A percentile compares a stretch with the other conserved stretches of the same genome.
Evolutionary conservation across 2,797 vertebrate species (phyloP).

Genomic region (Sorex maritimensis): DNA sequence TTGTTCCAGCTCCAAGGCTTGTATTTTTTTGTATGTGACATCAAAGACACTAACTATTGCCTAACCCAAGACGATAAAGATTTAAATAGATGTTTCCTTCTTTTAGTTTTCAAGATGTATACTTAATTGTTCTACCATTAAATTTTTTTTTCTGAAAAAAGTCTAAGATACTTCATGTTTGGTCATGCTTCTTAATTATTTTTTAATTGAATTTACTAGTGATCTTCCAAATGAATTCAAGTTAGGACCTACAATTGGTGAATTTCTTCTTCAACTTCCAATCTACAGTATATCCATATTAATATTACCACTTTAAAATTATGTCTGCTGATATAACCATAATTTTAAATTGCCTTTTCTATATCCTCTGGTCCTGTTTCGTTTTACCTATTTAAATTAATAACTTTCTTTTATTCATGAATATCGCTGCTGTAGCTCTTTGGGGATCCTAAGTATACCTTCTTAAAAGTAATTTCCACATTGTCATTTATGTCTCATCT

Average conservation of each 20-base stretch:
- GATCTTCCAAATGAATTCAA: slow-evolving; percentile 27
- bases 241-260: not conserved
- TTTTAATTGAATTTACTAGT: slow-evolving; percentile 21
- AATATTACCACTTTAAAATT: slow-evolving; percentile 8
- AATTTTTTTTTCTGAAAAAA: not conserved
- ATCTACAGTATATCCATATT: not conserved
- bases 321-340: slow-evolving; percentile 21
- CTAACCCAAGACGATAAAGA: not conserved
- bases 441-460: slow-evolving; percentile 15
- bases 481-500: slow-evolving; percentile 31
- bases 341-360: slow-evolving; percentile 30
- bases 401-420: slow-evolving; percentile 42
- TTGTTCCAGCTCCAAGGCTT: too few species aligned
- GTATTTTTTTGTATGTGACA: not conserved
- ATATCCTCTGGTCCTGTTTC: not conserved
- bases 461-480: slow-evolving; percentile 52
- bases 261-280: not conserved
- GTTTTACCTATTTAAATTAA: not conserved
- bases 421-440: slow-evolving; percentile 25
- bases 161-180: not conserved
- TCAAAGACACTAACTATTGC: not conserved
- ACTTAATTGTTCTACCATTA: not conserved
- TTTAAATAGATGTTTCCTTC: not conserved
- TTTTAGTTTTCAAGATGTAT: slow-evolving; percentile 42
- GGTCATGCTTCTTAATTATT: not conserved